Conservation (phyloP, 92 coral and sea anemone genomes). For the Siderastrea radians region DNA sequence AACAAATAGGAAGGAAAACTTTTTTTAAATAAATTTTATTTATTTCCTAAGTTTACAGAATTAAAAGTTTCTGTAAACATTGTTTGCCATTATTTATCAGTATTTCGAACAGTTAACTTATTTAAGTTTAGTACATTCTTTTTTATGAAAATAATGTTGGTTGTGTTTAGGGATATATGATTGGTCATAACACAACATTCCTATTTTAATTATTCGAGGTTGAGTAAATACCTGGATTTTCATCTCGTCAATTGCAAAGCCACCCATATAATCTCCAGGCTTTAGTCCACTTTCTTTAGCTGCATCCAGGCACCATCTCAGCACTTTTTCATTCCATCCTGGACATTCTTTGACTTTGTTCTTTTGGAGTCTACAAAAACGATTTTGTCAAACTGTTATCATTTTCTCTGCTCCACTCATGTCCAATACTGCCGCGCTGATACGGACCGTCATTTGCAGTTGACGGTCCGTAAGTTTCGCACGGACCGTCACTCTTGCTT, state of each 20-base stretch:
- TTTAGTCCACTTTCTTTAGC: constrained; percentile 3
- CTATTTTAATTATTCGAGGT: not conserved
- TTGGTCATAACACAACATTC: too few species aligned
- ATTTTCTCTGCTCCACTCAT: too few species aligned
- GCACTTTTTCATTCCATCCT: constrained; percentile 16
- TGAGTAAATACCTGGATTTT: constrained; percentile 30
- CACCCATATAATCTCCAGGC: constrained; percentile 24
- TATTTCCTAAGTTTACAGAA: too few species aligned
- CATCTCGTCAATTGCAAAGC: constrained; percentile 1
- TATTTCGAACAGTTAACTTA: not conserved
- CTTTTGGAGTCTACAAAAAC: constrained; percentile 16
- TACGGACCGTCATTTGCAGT: too few species aligned
- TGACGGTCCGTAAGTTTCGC: too few species aligned
- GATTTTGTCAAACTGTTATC: not conserved
- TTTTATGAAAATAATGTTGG: not conserved
- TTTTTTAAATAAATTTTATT: too few species aligned
- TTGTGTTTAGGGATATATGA: not conserved
- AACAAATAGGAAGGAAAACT: not conserved
- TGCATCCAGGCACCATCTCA: constrained; percentile 18
- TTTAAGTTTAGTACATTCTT: too few species aligned
- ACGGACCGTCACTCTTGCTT: too few species aligned
- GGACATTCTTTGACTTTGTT: constrained; percentile 10
- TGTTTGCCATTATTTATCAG: too few species aligned
- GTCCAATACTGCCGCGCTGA: too few species aligned
- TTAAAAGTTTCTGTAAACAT: too few species aligned